Base-by-base conservation (phyloP, 2,888 invertebrate genomes). In the Ectemnius continuus region DNA sequence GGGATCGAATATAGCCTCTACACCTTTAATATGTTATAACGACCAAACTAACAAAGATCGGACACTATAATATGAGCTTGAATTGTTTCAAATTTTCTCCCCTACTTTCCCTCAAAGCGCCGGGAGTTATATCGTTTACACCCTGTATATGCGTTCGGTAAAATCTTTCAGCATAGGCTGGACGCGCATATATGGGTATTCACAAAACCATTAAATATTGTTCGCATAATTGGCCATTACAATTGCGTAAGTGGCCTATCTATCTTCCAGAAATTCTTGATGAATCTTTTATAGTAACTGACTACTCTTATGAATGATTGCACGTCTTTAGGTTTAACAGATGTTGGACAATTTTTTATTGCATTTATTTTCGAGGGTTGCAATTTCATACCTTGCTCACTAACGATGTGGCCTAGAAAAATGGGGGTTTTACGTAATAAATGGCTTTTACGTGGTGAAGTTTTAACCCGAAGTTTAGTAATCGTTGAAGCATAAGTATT, bases 161-260 rank as follows among this genome's bases (percentile, higher is more conserved):
- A n/a, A n/a, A n/a, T n/a, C n/a, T n/a, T n/a, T n/a, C n/a, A n/a
- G n/a, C n/a, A n/a, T n/a, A n/a, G n/a, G n/a, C n/a, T n/a, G n/a
- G n/a, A n/a, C n/a, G n/a, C n/a, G n/a, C n/a, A n/a, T n/a, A n/a
- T n/a, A n/a, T n/a, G n/a, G n/a, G n/a, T n/a, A n/a, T n/a, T n/a
- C n/a, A n/a, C n/a, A n/a, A n/a, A n/a, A n/a, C n/a, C n/a, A n/a
- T n/a, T n/a, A n/a, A n/a, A n/a, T n/a, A n/a, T n/a, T n/a, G n/a
- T n/a, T n/a, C n/a, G n/a, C n/a, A n/a, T n/a, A n/a, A n/a, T n/a
- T n/a, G n/a, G n/a, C n/a, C n/a, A n/a, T n/a, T n/a, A n/a, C n/a
- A n/a, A n/a, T 23, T 23, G 23, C 23, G 23, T 23, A 3, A 89
- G 64, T 0, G 88, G 87, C 66, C 84, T 83, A 1, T 88, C 86